Percentiles rank a stretch among this genome's conserved stretches.
These are phyloP conservation scores for Ciconia maguari DNA, from an alignment of 2,113 vertebrate species.

Conservation along the genomic window DNA sequence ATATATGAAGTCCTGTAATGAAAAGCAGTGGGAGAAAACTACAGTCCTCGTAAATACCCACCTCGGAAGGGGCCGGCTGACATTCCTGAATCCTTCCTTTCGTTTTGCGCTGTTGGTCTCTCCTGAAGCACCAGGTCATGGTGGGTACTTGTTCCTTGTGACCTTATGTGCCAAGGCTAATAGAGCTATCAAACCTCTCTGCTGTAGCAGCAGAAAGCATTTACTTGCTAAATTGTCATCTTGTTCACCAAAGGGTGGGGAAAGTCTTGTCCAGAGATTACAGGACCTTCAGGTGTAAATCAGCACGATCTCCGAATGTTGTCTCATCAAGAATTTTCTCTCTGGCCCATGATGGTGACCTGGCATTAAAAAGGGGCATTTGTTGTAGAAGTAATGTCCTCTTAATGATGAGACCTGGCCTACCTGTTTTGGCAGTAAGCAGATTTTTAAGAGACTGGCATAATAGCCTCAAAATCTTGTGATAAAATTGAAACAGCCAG, in stretches of 20 bases:
- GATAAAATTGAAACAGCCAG: background rate
- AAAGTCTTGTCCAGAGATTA: background rate
- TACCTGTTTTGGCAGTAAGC: background rate
- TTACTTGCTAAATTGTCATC: background rate
- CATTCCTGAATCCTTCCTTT: background rate
- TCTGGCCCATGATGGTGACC: background rate
- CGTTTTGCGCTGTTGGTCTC: background rate
- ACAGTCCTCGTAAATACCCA: background rate
- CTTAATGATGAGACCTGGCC: background rate
- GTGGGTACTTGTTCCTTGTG: background rate
- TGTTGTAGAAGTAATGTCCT: background rate
- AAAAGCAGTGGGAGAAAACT: background rate
- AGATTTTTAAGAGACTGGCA: background rate
- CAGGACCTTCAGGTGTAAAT: background rate
- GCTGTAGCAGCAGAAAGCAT: background rate
- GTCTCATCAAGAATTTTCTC: background rate
- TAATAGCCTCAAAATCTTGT: background rate
- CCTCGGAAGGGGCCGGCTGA: background rate
- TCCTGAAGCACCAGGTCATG: background rate
- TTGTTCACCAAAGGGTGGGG: background rate
- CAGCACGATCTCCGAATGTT: background rate
- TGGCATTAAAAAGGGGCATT: background rate
- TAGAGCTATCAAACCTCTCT: conserved; percentile 18
- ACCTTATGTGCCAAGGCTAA: background rate
- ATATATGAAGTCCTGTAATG: background rate